Percentiles rank a stretch among this genome's conserved stretches.
These are phyloP conservation scores for Mesorhabditis spiculigera DNA, from an alignment of 2,888 invertebrate genomes.

Conservation along the genomic window DNA sequence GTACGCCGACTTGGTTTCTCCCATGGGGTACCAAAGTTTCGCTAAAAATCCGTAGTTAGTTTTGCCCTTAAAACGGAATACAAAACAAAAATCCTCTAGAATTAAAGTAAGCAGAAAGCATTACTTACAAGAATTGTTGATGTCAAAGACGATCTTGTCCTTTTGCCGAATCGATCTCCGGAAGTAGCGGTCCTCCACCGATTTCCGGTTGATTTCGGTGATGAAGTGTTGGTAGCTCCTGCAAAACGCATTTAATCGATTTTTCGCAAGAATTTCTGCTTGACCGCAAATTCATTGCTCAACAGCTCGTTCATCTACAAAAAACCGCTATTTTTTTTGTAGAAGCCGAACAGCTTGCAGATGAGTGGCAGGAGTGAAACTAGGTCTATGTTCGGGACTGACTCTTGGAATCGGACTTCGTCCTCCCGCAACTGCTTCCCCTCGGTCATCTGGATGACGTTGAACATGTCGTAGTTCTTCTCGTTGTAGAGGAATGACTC, in stretches of 20 bases:
- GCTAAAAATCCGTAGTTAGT: constrained; percentile 45
- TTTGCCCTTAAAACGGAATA: too few species aligned
- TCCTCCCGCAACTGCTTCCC: constrained; percentile 2
- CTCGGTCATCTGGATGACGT: constrained; percentile 18
- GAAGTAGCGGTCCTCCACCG: constrained; percentile 54
- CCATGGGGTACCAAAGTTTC: constrained; percentile 47
- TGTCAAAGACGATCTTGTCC: constrained; percentile 49
- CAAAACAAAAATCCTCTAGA: too few species aligned
- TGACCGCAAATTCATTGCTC: too few species aligned
- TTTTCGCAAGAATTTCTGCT: too few species aligned
- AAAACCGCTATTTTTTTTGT: too few species aligned
- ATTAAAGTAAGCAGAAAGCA: too few species aligned
- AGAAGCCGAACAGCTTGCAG: too few species aligned
- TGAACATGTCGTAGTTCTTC: constrained; percentile 29
- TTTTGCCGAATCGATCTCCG: constrained; percentile 52
- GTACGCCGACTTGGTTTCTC: constrained; percentile 39
- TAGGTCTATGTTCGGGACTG: too few species aligned
- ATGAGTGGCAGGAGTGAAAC: too few species aligned
- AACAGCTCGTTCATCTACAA: neutral
- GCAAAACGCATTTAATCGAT: constrained; percentile 10
- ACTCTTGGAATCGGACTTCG: neutral
- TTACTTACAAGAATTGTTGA: constrained; percentile 48
- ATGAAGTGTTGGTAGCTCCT: constrained; percentile 57
- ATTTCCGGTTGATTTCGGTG: constrained; percentile 45
- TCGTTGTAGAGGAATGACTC: constrained; percentile 38